Evolutionary conservation across 2,113 vertebrate genomes (phyloP), one percentile per base, ranked within the genome.

Genomic region (Limanda limanda): DNA sequence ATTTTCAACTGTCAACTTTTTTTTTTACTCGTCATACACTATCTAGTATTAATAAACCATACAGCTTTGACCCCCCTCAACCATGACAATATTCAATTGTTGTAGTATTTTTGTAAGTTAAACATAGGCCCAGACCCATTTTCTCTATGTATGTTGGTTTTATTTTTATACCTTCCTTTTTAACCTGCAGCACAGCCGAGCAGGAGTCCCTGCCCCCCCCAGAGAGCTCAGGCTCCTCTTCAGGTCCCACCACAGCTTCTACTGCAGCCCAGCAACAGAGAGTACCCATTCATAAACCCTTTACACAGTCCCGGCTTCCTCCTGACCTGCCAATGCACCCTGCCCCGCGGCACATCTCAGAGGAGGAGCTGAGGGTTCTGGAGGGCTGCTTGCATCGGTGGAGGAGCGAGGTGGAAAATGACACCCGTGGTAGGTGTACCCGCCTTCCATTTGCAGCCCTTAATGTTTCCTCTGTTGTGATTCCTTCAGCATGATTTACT

Each of bases 351-450:
- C 95, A 99, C 88, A 97, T 99, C 86, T 98, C 97, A 0, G 97
- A 98, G 62, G 97, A 99, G 70, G 98, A 99, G 93, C 90, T 99
- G 35, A 94, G 95, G 79, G 96, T 98, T 47, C 94, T 99, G 20
- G 97, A 99, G 79, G 94, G 95, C 76, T 99, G 97, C 82, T 93
- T 99, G 90, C 97, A 99, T 86, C 98, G 98, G 82, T 99, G 98
- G 98, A 97, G 97, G 93, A 98, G 95, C 14, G 97, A 99, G 91
- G 98, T 99, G 90, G 97, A 99, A 92, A 98, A 96, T 0, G 98
- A 99, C 90, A 98, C 97, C 2, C 95, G 96, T 81, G 98, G 97
- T 99, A 92, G 60, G 74, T 51, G 45, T 15, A 2, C 1, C 20
- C 25, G 9, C 18, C 52, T 25, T 10, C 25, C 12, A 2, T 62